Evolutionary conservation across 2,113 vertebrate species (phyloP), one percentile per base, ranked within the genome.

Genomic region (Leucopsar rothschildi): DNA sequence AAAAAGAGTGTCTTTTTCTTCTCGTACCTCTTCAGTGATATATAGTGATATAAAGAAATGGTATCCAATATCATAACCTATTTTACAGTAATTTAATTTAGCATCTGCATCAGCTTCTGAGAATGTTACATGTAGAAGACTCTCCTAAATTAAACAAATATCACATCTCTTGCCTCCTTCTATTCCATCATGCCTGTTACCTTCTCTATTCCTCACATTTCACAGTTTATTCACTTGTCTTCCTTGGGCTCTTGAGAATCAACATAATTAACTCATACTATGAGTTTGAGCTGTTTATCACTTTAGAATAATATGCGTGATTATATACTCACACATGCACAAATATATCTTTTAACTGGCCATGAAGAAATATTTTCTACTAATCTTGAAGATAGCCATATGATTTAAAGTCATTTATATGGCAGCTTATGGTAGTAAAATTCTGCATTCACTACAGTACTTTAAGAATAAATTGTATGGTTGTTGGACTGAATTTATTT

Each of bases 381-480:
- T 86, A 70, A 73, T 86, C 86, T 66, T 86, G 64, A 83, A 83
- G 47, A 47, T 6, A 82, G 18, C 4, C 7, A 27, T 53, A 66
- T 25, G 24, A 86, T 89, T 89, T 76, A n/a, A 92, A 64, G 15
- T 69, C 5, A 82, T 81, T 92, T 82, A 50, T 87, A 42, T 42
- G 16, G 53, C 75, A 78, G 45, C 3, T 57, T 90, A 35, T 50
- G 60, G 69, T n/a, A 78, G 13, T 17, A 42, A 76, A 91, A 50
- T 78, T 73, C 20, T 35, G 24, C 31, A 73, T 78, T 93, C 22
- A 9, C 40, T 86, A 14, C 73, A 55, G n/a, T 71, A 71, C 44
- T 93, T 95, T 87, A 88, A 47, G 92, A 89, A 94, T 89, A 76
- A 92, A 87, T 90, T 88, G 11, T 33, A 85, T 66, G 42, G 39